Evolutionary conservation across 2,797 vertebrate species (phyloP).

Genomic region (Hoplostethus atlanticus): DNA sequence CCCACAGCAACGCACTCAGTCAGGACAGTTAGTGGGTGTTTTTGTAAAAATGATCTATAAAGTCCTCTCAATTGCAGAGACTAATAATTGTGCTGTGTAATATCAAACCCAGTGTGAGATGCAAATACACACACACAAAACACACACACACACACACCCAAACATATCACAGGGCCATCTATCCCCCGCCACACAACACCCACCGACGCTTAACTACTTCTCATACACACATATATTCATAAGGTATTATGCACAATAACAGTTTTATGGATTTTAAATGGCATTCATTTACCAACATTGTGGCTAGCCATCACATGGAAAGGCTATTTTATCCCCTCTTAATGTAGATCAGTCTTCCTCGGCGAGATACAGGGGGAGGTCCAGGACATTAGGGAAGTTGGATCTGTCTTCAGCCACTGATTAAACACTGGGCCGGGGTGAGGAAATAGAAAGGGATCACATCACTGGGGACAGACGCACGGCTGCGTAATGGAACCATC

Average conservation of each 20-base stretch:
- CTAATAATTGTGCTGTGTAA: slow-evolving; percentile 60
- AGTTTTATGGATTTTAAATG: slow-evolving; percentile 86
- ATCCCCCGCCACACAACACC: slow-evolving; percentile 63
- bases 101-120: slow-evolving; percentile 57
- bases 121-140: slow-evolving; percentile 6
- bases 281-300: slow-evolving; percentile 82
- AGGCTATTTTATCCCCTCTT: slow-evolving; percentile 80
- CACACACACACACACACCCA: slow-evolving; percentile 46
- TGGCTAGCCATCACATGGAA: slow-evolving; percentile 78
- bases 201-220: slow-evolving; percentile 72
- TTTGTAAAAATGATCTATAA: slow-evolving; percentile 75
- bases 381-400: slow-evolving; percentile 77
- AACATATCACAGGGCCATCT: slow-evolving; percentile 60
- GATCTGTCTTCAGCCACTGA: slow-evolving; percentile 75
- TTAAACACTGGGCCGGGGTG: slow-evolving; percentile 67
- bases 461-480: slow-evolving; percentile 64
- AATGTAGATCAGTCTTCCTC: slow-evolving; percentile 78
- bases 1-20: slow-evolving; percentile 68
- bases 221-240: slow-evolving; percentile 81
- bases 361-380: slow-evolving; percentile 75
- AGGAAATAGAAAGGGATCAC: slow-evolving; percentile 61
- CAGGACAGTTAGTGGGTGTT: slow-evolving; percentile 62
- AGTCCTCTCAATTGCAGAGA: slow-evolving; percentile 74
- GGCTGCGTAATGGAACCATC: slow-evolving; percentile 71
- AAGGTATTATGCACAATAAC: slow-evolving; percentile 85